Evolutionary conservation across 2,113 vertebrate species (phyloP).

Genomic region (Morone chrysops): DNA sequence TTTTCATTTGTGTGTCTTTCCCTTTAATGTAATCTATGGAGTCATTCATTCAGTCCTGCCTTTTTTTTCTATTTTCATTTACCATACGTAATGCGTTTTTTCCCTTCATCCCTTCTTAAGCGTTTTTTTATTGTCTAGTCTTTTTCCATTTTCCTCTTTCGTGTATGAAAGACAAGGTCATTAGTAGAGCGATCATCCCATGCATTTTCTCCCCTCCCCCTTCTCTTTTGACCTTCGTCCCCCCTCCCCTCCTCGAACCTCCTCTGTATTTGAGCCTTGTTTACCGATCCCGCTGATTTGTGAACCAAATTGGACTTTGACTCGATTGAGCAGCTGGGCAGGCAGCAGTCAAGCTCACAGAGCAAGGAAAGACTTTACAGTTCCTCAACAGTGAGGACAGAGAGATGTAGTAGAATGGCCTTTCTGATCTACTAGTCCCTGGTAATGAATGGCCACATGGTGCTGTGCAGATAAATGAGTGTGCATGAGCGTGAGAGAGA

Average conservation of each 20-base stretch:
- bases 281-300: conserved; percentile 35
- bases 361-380: conserved; percentile 1
- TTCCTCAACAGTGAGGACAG: neutral
- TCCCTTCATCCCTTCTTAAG: neutral
- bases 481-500: conserved; percentile 7
- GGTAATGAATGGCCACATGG: conserved; percentile 40
- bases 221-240: conserved; percentile 1
- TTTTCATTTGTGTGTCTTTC: neutral
- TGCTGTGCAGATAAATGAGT: conserved; percentile 20
- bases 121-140: no score
- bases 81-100: neutral
- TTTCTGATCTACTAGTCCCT: conserved; percentile 33
- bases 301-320: conserved; percentile 53
- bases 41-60: neutral
- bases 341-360: conserved; percentile 3
- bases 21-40: neutral
- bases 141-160: neutral
- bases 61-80: neutral
- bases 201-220: conserved; percentile 7
- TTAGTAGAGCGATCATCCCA: neutral
- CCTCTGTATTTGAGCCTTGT: conserved; percentile 17
- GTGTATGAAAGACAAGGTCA: conserved; percentile 31
- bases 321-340: conserved; percentile 12
- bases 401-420: neutral
- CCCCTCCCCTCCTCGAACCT: neutral